A percentile compares a stretch with the other conserved stretches of the same genome.
Conservation (phyloP, 1,140 invertebrate genomes). For the Dreissena polymorpha region DNA sequence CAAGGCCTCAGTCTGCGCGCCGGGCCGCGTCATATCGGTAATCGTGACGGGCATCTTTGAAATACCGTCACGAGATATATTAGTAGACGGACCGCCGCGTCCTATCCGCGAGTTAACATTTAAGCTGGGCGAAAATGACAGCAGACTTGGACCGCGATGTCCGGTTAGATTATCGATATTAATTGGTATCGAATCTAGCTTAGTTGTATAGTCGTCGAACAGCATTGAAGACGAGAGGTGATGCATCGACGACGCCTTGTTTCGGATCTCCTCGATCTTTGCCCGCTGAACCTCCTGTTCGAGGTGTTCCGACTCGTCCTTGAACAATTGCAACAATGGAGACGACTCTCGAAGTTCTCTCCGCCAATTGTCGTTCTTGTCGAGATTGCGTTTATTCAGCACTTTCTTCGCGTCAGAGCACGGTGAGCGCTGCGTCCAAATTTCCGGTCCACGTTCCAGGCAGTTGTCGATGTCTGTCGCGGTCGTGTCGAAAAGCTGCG, state of each 20-base stretch:
- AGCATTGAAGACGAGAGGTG: not conserved
- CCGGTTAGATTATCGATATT: not conserved
- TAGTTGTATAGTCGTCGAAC: slow-evolving; percentile 1
- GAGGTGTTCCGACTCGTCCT: slow-evolving; percentile 62
- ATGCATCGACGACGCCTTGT: slow-evolving; percentile 54
- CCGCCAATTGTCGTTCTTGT: slow-evolving; percentile 4
- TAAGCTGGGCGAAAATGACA: not conserved
- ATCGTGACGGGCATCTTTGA: not conserved
- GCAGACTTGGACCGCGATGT: no score
- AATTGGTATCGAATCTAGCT: not conserved
- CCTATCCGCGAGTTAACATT: not conserved
- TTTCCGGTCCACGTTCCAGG: no score
- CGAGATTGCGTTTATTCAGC: not conserved
- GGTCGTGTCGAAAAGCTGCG: slow-evolving; percentile 17
- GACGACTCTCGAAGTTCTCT: slow-evolving; percentile 39
- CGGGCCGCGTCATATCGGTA: not conserved
- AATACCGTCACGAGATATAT: no score
- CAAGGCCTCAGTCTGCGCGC: slow-evolving; percentile 59
- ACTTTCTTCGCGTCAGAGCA: not conserved
- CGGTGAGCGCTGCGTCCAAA: not conserved
- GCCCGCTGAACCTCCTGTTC: slow-evolving; percentile 64
- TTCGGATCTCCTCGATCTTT: slow-evolving; percentile 66
- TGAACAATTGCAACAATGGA: slow-evolving; percentile 62
- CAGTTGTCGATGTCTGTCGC: no score
- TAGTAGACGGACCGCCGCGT: not conserved